Conservation (phyloP, 1,140 invertebrate species). For the Pteromalus puparum region DNA sequence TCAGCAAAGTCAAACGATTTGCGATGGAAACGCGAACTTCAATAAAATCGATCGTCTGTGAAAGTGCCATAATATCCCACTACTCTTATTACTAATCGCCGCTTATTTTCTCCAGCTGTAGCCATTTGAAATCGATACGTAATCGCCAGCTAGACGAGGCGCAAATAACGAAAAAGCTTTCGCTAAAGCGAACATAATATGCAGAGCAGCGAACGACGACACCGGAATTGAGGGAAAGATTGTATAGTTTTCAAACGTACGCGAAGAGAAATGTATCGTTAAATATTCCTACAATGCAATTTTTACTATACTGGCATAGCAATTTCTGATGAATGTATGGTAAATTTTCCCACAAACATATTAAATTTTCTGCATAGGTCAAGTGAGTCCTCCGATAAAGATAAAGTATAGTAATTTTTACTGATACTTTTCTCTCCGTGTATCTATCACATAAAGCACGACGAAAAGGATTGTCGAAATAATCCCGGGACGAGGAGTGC, state of each 20-base stretch:
- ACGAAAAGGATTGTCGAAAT: constrained; percentile 1
- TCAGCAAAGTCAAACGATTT: not conserved
- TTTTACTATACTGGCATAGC: no score
- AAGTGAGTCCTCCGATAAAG: no score
- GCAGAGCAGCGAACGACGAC: no score
- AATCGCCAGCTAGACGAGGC: not conserved
- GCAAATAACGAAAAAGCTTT: not conserved
- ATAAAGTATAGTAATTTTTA: no score
- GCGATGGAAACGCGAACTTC: not conserved
- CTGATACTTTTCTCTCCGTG: no score
- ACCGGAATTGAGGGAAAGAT: not conserved
- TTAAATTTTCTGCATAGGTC: no score
- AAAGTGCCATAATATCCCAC: not conserved
- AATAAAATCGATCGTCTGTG: not conserved
- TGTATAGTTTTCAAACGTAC: constrained; percentile 16
- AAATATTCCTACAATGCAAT: no score
- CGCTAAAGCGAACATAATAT: no score
- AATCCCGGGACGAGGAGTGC: not conserved
- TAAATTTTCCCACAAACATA: no score
- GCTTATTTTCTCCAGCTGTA: not conserved
- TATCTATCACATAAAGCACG: no score
- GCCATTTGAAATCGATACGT: not conserved
- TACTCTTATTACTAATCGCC: not conserved
- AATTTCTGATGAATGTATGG: no score
- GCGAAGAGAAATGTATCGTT: no score